Evolutionary conservation across 2,797 vertebrate genomes (phyloP), one percentile per base, ranked within the genome.

Genomic region (Rallus crepitans): DNA sequence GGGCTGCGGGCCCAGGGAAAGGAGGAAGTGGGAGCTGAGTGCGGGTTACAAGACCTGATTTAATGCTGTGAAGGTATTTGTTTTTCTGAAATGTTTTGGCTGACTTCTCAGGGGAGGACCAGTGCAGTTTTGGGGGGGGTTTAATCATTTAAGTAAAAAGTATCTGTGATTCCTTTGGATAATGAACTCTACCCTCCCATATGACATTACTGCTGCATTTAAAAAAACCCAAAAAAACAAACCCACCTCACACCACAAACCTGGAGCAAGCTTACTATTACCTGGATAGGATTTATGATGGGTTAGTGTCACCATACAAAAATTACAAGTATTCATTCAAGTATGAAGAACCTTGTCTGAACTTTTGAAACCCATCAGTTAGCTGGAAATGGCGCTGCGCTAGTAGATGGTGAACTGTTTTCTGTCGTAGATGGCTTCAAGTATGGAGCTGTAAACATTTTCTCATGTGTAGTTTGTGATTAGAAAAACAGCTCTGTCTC

Each of bases 41-140:
- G 81, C 15, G 8, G 53, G 61, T 91, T 94, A 50, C 31, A 39
- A 55, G 69, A 75, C 85, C 45, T 90, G 60, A 73, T 81, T 83
- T 83, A 55, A 56, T 63, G 40, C 57, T 50, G 0, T 31, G 45
- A 66, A 84, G n/a, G 11, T 63, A 24, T 31, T 86, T 88, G 59
- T 91, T 91, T 92, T 88, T 55, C 72, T 94, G 76, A 60, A 87
- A 48, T 53, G 25, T 57, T 94, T 89, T 89, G 35, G 11, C 76
- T 81, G 33, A 75, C 27, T 39, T 82, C 27, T 91, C 37, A 14
- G 20, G 33, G 20, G 14, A 35, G 10, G 18, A 50, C 20, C 2
- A 3, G 24, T n/a, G 35, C 12, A 2, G 40, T 75, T 37, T 12
- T 15, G 12, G 23, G 45, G 45, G 9, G 52, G 53, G 39, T 19